These are phyloP conservation scores for Brevimyrus niger DNA, from an alignment of 2,113 vertebrate species.

Conservation along the genomic window DNA sequence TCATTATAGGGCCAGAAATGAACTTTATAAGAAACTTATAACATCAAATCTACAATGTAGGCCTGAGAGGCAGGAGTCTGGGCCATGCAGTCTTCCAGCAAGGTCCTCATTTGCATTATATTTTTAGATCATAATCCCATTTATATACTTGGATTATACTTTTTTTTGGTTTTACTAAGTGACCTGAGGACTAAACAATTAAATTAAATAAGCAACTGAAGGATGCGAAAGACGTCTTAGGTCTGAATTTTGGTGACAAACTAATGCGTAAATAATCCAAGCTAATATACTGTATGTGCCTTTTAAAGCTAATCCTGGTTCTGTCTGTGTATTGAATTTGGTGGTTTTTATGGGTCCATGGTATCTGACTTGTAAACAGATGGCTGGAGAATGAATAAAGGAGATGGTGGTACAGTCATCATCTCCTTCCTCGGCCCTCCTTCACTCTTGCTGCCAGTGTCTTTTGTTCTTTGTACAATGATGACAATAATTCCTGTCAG, in stretches of 20 bases:
- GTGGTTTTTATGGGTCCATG: neutral
- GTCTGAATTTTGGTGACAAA: neutral
- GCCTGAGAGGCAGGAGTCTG: neutral
- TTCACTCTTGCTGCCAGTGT: conserved; percentile 50
- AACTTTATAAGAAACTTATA: neutral
- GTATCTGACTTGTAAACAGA: neutral
- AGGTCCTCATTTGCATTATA: neutral
- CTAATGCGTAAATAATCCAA: neutral
- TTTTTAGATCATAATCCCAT: neutral
- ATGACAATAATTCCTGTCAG: neutral
- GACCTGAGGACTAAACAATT: neutral
- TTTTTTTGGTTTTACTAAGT: neutral
- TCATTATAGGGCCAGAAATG: neutral
- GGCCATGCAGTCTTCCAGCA: neutral
- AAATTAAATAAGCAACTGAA: neutral
- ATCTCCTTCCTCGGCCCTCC: conserved; percentile 57
- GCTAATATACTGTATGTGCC: neutral
- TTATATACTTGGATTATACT: neutral
- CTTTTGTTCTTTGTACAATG: conserved; percentile 13
- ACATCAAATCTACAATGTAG: neutral
- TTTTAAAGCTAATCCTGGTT: neutral
- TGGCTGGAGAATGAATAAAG: conserved; percentile 21
- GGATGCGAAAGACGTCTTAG: neutral
- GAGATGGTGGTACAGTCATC: conserved; percentile 42
- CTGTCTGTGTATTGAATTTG: neutral